Conservation (phyloP, 2,113 vertebrate genomes). For the Lanius ludovicianus region DNA sequence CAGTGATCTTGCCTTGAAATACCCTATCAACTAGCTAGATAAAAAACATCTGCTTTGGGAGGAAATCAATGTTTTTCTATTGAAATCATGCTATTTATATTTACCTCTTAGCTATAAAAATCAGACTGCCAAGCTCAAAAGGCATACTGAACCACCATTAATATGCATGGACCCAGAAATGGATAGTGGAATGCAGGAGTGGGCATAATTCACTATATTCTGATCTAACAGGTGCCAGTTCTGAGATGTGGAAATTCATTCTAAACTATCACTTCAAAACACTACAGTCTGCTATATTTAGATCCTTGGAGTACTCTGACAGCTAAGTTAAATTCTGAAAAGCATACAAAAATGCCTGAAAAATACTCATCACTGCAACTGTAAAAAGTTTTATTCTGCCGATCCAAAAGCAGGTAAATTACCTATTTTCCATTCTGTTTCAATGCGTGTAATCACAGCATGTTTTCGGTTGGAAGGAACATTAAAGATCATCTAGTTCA, state of each 20-base stretch:
- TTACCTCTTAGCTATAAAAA: conserved; percentile 30
- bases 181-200: not conserved
- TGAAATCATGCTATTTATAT: conserved; percentile 23
- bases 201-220: conserved; percentile 24
- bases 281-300: conserved; percentile 20
- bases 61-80: conserved; percentile 39
- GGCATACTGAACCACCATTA: conserved; percentile 26
- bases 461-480: not conserved
- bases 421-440: not conserved
- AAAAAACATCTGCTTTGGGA: conserved; percentile 20
- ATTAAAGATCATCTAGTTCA: not conserved
- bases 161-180: conserved; percentile 4
- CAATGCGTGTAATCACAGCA: not conserved
- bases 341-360: not conserved
- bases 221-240: conserved; percentile 27
- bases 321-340: not conserved
- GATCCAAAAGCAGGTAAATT: not conserved
- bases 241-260: conserved; percentile 23
- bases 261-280: conserved; percentile 9
- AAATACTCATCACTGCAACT: not conserved
- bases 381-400: not conserved
- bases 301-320: not conserved
- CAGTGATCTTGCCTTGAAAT: not conserved
- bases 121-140: conserved; percentile 27
- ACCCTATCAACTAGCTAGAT: not conserved